Conservation (phyloP, 2,797 vertebrate species). For the Acanthis flammea region DNA sequence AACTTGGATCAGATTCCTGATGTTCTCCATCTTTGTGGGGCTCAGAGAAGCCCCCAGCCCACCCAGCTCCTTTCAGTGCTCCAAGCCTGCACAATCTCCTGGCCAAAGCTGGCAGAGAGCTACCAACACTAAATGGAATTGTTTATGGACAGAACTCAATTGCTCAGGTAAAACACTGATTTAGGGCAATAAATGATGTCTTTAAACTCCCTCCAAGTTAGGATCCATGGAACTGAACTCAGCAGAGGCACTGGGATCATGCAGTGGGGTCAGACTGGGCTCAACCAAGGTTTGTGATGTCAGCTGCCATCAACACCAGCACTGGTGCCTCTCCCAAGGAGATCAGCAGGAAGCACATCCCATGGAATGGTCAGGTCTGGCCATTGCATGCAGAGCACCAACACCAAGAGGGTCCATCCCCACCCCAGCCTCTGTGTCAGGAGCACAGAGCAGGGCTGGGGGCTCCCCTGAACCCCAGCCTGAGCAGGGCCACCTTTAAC, state of each 20-base stretch:
- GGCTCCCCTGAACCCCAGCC: not conserved
- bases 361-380: not conserved
- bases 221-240: not conserved
- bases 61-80: not conserved
- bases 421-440: not conserved
- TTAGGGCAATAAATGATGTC: not conserved
- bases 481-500: not conserved
- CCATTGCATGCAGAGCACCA: not conserved
- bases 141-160: not conserved
- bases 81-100: not conserved
- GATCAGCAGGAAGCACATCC: not conserved
- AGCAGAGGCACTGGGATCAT: not conserved
- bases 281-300: not conserved
- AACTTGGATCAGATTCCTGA: not conserved
- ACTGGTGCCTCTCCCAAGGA: not conserved
- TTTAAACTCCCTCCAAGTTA: not conserved
- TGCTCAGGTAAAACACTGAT: not conserved
- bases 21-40: not conserved
- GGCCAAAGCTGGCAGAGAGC: not conserved
- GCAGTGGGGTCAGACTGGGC: not conserved
- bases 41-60: not conserved
- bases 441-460: not conserved
- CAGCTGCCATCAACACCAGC: not conserved
- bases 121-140: not conserved
- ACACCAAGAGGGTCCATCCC: not conserved